Conservation (phyloP, 2,113 vertebrate species). For the Peucedramus taeniatus region DNA sequence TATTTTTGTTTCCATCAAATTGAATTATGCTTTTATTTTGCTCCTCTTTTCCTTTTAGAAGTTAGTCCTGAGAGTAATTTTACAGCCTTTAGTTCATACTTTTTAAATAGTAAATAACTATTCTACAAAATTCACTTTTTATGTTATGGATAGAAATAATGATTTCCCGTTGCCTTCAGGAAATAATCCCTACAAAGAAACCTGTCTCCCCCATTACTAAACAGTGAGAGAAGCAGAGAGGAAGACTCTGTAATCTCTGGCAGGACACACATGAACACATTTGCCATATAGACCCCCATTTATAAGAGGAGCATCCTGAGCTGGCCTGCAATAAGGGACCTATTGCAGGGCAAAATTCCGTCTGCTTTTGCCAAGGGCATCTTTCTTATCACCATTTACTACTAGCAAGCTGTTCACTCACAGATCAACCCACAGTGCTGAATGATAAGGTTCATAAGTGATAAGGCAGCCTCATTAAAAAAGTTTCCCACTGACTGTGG, state of each 20-base stretch:
- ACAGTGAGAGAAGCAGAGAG: not conserved
- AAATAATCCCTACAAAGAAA: not conserved
- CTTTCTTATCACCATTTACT: not conserved
- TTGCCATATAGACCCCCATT: not conserved
- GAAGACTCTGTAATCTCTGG: not conserved
- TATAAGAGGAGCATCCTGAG: not conserved
- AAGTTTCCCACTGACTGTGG: not conserved
- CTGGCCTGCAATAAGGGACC: not conserved
- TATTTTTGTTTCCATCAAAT: not conserved
- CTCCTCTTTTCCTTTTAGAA: not conserved
- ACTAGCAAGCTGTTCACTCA: not conserved
- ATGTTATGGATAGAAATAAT: not conserved
- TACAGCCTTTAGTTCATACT: not conserved
- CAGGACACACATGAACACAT: rapidly evolving
- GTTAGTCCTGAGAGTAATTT: not conserved
- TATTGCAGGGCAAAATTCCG: not conserved
- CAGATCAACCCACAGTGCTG: not conserved
- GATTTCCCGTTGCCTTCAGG: not conserved
- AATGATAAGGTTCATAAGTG: not conserved
- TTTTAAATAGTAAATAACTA: not conserved
- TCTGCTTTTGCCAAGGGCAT: not conserved
- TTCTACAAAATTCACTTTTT: not conserved
- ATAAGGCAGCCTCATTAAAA: not conserved
- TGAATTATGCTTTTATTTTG: not conserved
- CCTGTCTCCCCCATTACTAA: not conserved